Evolutionary conservation across 2,888 invertebrate species (phyloP).

Genomic region (Andrena minutula): DNA sequence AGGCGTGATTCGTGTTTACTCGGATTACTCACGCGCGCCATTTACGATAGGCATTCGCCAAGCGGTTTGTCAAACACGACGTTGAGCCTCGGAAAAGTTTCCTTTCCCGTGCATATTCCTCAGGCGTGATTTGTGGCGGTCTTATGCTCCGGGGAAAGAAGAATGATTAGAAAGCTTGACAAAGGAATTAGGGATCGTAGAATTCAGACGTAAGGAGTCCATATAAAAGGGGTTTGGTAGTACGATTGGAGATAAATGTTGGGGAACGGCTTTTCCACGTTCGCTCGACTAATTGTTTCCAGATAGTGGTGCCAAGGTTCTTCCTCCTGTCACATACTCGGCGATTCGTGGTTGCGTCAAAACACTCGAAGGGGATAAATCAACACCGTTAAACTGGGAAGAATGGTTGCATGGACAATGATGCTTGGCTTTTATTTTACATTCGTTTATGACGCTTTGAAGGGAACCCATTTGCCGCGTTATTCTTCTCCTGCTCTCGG

Average conservation of each 20-base stretch:
- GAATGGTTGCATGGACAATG: background rate
- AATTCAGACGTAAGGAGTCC: no score
- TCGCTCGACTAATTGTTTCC: background rate
- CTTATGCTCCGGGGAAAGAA: background rate
- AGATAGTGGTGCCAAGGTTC: background rate
- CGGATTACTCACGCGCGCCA: slow-evolving; percentile 18
- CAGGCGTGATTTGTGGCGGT: background rate
- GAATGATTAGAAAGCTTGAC: background rate
- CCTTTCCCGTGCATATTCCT: background rate
- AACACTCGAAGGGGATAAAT: background rate
- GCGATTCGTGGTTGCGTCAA: background rate
- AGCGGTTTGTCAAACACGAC: slow-evolving; percentile 22
- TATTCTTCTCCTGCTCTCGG: background rate
- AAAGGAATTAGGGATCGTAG: background rate
- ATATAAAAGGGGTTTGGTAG: no score
- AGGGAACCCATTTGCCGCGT: background rate
- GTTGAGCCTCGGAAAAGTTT: background rate
- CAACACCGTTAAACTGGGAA: background rate
- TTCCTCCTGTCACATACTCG: background rate
- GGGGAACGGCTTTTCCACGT: background rate
- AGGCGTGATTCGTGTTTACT: slow-evolving; percentile 2
- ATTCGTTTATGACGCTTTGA: background rate
- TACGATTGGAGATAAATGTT: background rate
- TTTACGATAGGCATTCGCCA: slow-evolving; percentile 2
- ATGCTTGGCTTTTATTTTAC: background rate